A percentile compares a stretch with the other conserved stretches of the same genome.
Evolutionary conservation across 2,113 vertebrate genomes (phyloP).

Genomic region (Catharus fuscescens): DNA sequence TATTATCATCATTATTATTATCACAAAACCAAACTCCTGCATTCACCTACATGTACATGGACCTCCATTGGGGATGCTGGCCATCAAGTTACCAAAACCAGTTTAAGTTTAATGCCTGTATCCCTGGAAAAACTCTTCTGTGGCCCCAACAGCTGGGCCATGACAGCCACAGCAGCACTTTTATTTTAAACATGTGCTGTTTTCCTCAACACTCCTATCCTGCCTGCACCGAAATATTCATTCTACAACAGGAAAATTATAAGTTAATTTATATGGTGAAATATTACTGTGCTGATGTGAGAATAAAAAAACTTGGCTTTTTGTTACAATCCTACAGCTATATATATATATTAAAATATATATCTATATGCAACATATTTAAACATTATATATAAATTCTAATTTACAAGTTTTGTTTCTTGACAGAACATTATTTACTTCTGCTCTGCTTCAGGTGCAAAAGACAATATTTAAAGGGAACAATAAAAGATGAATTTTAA

Average conservation of each 20-base stretch:
- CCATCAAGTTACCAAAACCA: not conserved
- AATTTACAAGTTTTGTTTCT: not conserved
- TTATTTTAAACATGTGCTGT: not conserved
- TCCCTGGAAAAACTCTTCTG: not conserved
- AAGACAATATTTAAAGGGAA: not conserved
- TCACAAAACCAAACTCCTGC: not conserved
- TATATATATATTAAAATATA: too few species aligned
- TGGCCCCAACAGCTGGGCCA: not conserved
- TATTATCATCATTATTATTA: too few species aligned
- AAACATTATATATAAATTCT: not conserved
- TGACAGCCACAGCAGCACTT: not conserved
- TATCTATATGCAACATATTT: not conserved
- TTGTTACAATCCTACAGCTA: not conserved
- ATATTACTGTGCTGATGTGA: not conserved
- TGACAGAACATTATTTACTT: not conserved
- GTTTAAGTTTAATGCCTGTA: not conserved
- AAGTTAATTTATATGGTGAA: not conserved
- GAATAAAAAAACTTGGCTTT: not conserved
- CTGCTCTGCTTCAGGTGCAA: not conserved
- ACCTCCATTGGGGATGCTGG: not conserved
- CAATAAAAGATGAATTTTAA: not conserved
- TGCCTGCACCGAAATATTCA: not conserved
- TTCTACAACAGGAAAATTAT: not conserved
- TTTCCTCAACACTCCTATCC: not conserved
- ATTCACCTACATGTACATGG: fast-evolving